Base-by-base conservation (phyloP, 1,140 invertebrate species). In the Dufourea novaeangliae region DNA sequence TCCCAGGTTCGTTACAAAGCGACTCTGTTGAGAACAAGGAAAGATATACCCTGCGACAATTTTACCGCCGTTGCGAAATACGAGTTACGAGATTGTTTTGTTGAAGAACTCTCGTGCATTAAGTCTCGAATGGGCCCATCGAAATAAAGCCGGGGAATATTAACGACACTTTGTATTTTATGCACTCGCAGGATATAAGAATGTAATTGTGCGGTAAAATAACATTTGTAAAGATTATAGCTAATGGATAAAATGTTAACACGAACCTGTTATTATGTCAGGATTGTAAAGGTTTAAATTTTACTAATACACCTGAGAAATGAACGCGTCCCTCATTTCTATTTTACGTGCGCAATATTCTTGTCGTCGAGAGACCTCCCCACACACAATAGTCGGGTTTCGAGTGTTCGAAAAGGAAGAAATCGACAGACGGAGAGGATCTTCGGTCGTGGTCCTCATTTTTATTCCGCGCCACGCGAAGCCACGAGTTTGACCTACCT, bases 401-500 rank as follows among this genome's bases (percentile, higher is more conserved):
- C 14, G 25, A 59, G 73, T 34, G 41, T 4, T 41, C 14, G 3
- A 12, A 25, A 50, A 41, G 41, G 34, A 61, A 69, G 64, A 59
- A 76, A 76, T 69, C 73, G 73, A 11, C 41, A 5, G 20, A 32
- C 41, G 22, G 37, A 29, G 59, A 66, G 41, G 66, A 69, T 76
- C 41, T 32, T 76, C 54, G 34, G 29, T 20, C 29, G 8, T 3
- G 29, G 4, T 37, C 41, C 39, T 76, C 73, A 61, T 76, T 76
- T 69, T 29, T 76, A 76, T 76, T 76, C 73, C 39, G 20, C 29
- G 34, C 52, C 73, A 39, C 64, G 32, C 73, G 54, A 2, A 12
- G 14, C 64, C 52, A 61, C 54, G 73, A 69, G 73, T 59, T 44
- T 71, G 75, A 77, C 75, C 75, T 70, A 70, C 73, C 75, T 77